phyloP scores from a whole-genome alignment of 2,888 invertebrate genomes.

The Beris chalybata region DNA sequence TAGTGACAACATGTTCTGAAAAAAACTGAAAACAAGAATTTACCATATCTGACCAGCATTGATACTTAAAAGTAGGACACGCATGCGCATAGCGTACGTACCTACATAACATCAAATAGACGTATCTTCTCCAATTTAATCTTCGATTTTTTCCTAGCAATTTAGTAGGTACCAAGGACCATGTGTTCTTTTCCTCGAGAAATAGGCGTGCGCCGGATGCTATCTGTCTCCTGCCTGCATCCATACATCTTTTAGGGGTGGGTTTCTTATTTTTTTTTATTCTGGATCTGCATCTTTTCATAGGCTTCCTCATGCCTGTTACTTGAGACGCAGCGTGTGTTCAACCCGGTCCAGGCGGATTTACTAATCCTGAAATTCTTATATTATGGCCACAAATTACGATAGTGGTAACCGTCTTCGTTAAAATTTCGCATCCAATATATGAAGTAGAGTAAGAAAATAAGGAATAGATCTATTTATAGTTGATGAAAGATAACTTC shows the following conservation, averaged over 20 bases:
- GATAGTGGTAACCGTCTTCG: constrained; percentile 1
- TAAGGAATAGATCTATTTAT: background rate
- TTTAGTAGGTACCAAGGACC: too few species aligned
- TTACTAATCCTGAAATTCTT: constrained; percentile 10
- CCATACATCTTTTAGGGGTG: constrained; percentile 22
- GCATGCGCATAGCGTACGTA: constrained; percentile 7
- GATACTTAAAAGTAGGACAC: background rate
- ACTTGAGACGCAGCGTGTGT: constrained; percentile 27
- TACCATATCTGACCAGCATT: too few species aligned
- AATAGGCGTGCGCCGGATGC: constrained; percentile 29
- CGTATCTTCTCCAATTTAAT: too few species aligned
- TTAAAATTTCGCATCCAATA: too few species aligned
- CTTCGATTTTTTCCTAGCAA: too few species aligned
- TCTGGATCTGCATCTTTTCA: too few species aligned
- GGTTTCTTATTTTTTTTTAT: too few species aligned
- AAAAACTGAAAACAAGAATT: too few species aligned
- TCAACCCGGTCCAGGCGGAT: constrained; percentile 8
- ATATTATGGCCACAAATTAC: constrained; percentile 11
- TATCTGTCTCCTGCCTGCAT: constrained; percentile 12
- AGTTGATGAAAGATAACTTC: background rate
- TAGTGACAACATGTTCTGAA: too few species aligned
- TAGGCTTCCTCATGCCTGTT: too few species aligned
- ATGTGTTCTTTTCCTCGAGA: constrained; percentile 4
- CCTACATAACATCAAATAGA: too few species aligned
- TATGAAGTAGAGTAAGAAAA: background rate